Evolutionary conservation across 2,797 vertebrate genomes (phyloP).

Genomic region (Falco columbarius): DNA sequence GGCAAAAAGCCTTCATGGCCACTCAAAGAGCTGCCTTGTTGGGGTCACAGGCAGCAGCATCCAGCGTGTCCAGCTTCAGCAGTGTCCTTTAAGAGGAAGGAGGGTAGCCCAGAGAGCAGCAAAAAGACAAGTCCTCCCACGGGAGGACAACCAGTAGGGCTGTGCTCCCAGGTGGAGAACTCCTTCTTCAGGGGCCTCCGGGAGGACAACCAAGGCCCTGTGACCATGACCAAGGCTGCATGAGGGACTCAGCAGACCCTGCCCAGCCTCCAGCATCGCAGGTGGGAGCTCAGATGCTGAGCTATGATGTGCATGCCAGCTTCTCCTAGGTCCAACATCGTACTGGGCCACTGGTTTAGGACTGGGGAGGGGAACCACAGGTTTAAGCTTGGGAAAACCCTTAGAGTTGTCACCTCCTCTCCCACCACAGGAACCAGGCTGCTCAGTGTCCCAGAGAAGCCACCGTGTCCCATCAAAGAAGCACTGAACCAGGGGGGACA

Average conservation of each 20-base stretch:
- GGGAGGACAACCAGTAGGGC: accelerated
- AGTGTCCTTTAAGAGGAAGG: neutral
- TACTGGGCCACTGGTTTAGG: accelerated
- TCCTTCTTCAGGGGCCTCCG: neutral
- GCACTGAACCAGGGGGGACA: accelerated
- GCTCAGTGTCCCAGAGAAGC: neutral
- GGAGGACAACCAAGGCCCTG: neutral
- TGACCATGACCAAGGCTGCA: neutral
- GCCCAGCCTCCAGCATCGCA: neutral
- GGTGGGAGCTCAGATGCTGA: neutral
- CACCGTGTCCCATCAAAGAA: accelerated
- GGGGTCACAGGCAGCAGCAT: neutral
- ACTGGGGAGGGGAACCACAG: neutral
- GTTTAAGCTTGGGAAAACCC: neutral
- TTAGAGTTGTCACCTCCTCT: neutral
- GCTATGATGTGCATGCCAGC: accelerated
- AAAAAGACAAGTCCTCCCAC: neutral
- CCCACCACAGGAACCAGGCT: neutral
- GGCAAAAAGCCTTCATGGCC: neutral
- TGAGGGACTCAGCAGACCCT: neutral
- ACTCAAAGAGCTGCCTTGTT: accelerated
- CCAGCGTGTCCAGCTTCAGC: neutral
- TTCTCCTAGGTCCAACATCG: neutral
- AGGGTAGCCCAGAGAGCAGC: no score
- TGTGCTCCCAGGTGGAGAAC: accelerated